These are phyloP conservation scores for Chrysina gloriosa DNA, from an alignment of 2,888 invertebrate species.

Conservation along the genomic window DNA sequence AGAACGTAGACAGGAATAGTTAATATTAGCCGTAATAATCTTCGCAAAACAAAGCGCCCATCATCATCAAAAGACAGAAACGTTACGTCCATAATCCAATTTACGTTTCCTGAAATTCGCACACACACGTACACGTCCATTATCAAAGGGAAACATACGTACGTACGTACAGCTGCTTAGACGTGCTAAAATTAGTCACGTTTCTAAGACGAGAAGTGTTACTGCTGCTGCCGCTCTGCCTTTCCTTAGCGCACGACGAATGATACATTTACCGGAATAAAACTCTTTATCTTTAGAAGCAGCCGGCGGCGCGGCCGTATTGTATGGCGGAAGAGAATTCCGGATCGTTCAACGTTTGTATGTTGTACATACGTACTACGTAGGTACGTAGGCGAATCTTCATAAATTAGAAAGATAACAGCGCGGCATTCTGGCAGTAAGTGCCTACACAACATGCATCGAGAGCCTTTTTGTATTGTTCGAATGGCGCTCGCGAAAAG, in stretches of 20 bases:
- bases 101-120: slow-evolving; percentile 15
- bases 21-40: too few relatives aligned
- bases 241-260: slow-evolving; percentile 3
- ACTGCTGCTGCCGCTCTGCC: neutral
- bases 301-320: neutral
- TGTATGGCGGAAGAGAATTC: slow-evolving; percentile 14
- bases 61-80: slow-evolving; percentile 2
- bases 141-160: neutral
- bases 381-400: slow-evolving; percentile 32
- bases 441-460: slow-evolving; percentile 1
- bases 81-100: slow-evolving; percentile 12
- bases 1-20: too few relatives aligned
- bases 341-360: slow-evolving; percentile 7
- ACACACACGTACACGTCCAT: neutral
- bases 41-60: neutral
- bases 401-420: slow-evolving; percentile 34
- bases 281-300: slow-evolving; percentile 13
- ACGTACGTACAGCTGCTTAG: slow-evolving; percentile 14
- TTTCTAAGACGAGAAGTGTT: slow-evolving; percentile 3
- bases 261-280: slow-evolving; percentile 18
- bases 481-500: slow-evolving; percentile 1
- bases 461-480: neutral
- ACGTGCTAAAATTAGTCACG: slow-evolving; percentile 35
- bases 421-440: slow-evolving; percentile 19
- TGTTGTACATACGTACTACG: too few relatives aligned